A percentile compares a stretch with the other conserved stretches of the same genome.
Evolutionary conservation across 2,888 invertebrate species (phyloP).

Genomic region (Archips xylosteana): DNA sequence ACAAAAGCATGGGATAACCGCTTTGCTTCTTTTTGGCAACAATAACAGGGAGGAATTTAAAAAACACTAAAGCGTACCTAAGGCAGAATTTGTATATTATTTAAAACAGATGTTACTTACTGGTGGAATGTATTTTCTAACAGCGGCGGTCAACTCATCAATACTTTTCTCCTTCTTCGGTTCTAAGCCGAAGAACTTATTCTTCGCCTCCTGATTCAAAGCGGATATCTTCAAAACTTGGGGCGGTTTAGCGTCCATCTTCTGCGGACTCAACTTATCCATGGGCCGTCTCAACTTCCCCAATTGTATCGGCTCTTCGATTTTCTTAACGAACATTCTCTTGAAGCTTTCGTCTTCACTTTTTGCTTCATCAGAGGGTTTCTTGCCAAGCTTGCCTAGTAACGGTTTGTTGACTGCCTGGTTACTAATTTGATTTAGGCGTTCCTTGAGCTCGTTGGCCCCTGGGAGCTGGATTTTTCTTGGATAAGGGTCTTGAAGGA

Average conservation of each 20-base stretch:
- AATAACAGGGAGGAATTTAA: no score
- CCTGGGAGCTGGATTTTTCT: conserved; percentile 60
- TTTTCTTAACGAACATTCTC: conserved; percentile 66
- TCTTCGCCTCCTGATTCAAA: conserved; percentile 75
- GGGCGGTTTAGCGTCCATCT: conserved; percentile 60
- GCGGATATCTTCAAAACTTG: conserved; percentile 72
- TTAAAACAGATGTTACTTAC: conserved; percentile 56
- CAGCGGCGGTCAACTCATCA: conserved; percentile 76
- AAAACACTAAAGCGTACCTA: no score
- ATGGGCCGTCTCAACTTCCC: conserved; percentile 71
- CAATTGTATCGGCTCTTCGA: conserved; percentile 74
- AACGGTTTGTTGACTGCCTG: conserved; percentile 69
- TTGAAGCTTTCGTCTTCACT: conserved; percentile 68
- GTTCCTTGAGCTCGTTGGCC: conserved; percentile 62
- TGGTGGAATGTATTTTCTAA: conserved; percentile 78
- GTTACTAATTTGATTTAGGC: conserved; percentile 69
- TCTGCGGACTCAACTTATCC: conserved; percentile 58
- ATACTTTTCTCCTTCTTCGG: conserved; percentile 72
- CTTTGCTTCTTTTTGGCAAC: no score
- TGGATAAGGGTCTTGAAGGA: conserved; percentile 61
- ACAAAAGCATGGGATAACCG: no score
- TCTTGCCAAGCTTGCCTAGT: conserved; percentile 70
- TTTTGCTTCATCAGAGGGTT: conserved; percentile 68
- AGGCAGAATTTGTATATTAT: no score
- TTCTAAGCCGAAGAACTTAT: conserved; percentile 78